Conservation (phyloP, 2,113 vertebrate genomes). For the Chlamydotis undulata region DNA sequence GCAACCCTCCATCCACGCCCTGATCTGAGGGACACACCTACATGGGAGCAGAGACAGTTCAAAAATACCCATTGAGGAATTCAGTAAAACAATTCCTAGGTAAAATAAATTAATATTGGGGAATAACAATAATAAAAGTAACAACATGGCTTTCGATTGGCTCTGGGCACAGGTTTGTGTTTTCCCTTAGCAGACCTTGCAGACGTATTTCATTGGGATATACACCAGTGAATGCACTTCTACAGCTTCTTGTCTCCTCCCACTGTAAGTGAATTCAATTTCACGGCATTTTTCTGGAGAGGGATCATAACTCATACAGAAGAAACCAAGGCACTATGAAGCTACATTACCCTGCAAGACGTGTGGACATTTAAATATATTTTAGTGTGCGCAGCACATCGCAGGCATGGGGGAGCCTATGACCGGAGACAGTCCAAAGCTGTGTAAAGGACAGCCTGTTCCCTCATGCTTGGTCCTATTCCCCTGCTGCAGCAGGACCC, state of each 20-base stretch:
- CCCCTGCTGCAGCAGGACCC: background rate
- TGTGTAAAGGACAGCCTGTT: background rate
- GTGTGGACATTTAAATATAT: background rate
- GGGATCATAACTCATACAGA: background rate
- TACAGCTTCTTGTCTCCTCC: background rate
- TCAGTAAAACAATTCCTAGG: background rate
- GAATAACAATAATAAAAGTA: background rate
- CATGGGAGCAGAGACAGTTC: background rate
- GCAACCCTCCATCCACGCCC: background rate
- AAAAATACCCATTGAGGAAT: background rate
- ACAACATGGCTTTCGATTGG: background rate
- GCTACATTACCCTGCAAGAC: background rate
- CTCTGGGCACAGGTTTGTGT: background rate
- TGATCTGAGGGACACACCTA: background rate
- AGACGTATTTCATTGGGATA: background rate
- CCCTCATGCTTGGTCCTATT: background rate
- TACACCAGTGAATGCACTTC: background rate
- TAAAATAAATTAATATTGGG: background rate
- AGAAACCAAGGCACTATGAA: background rate
- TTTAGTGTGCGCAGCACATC: background rate
- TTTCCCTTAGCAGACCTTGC: background rate
- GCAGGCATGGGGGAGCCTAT: background rate
- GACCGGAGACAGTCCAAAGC: background rate
- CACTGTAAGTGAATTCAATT: background rate
- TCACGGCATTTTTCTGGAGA: background rate